Conservation (phyloP, 35 echinoderm and acorn worm genomes). For the Holothuria glaberrima region DNA sequence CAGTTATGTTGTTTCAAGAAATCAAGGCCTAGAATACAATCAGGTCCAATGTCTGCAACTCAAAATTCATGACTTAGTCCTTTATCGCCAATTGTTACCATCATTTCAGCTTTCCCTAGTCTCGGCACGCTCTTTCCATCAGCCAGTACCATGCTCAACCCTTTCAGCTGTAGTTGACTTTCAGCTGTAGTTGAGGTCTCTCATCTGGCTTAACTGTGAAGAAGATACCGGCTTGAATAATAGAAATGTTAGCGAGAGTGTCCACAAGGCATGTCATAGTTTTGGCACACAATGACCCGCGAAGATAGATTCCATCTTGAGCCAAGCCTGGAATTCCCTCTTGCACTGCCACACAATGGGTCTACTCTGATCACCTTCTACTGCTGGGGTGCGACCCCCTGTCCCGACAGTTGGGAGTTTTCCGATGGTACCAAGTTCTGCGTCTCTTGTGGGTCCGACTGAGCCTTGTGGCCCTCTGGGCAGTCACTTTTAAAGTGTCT, state of each 20-base stretch:
- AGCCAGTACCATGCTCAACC: background rate
- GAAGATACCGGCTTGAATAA: background rate
- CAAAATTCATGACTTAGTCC: too few relatives aligned
- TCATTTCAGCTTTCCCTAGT: too few relatives aligned
- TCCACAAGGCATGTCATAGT: background rate
- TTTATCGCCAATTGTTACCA: too few relatives aligned
- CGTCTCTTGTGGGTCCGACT: too few relatives aligned
- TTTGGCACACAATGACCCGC: background rate
- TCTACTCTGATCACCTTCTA: background rate
- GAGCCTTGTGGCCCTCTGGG: too few relatives aligned
- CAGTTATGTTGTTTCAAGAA: background rate
- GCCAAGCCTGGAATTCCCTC: background rate
- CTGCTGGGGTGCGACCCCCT: background rate
- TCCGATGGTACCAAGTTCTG: too few relatives aligned
- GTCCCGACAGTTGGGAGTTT: too few relatives aligned
- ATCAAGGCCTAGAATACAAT: background rate
- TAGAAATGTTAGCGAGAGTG: background rate
- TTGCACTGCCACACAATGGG: background rate
- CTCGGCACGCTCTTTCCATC: background rate
- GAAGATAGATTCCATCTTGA: background rate
- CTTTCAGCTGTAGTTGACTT: too few relatives aligned
- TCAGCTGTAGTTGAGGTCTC: background rate
- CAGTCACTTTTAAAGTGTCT: too few relatives aligned
- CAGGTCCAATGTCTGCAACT: background rate
- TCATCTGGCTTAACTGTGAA: background rate